Evolutionary conservation across 92 coral and sea anemone genomes (phyloP), one percentile per base, ranked within the genome.

Genomic region (Montipora capitata): DNA sequence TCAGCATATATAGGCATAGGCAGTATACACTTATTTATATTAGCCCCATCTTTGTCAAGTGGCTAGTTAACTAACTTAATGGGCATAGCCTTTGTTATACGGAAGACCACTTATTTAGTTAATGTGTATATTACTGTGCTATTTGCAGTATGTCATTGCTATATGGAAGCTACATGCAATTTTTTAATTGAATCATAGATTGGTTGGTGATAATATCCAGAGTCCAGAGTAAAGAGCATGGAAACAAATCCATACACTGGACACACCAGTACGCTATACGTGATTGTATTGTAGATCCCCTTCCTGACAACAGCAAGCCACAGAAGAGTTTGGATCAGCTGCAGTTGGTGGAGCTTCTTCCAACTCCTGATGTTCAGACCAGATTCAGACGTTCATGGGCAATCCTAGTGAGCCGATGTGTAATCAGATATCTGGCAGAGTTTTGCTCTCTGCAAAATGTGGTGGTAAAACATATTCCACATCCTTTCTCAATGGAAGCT

Each of bases 181-280:
- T 71, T 4, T 76, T 76, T 76, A 12, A 6, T 49, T 76, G 27
- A 42, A 42, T 41, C 41, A 4, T 51, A 85, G 93, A 49, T 48
- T 90, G 59, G 86, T 90, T 39, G 90, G 72, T 72, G 94, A 90
- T 54, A 90, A 90, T 44, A 86, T 90, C 94, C 51, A 48, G 91
- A 41, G 71, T 90, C 27, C 94, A 90, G 84, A 77, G 76, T 8
- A 73, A 62, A 20, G 61, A 85, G 62, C 74, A 72, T 42, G 35
- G 56, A 16, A 88, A 88, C 77, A 59, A 38, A 16, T 88, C 90
- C 14, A 75, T 91, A 18, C 94, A 87, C 68, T 91, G 94, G 95
- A 88, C 95, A 1, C 92, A 91, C 49, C 94, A 91, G 78, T 91
- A 74, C 77, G 88, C 85, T 17, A 17, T 87, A 14, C 49, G 51